Percentiles rank a stretch among this genome's conserved stretches.
These are phyloP conservation scores for Lathamus discolor DNA, from an alignment of 2,113 vertebrate genomes.

Conservation along the genomic window DNA sequence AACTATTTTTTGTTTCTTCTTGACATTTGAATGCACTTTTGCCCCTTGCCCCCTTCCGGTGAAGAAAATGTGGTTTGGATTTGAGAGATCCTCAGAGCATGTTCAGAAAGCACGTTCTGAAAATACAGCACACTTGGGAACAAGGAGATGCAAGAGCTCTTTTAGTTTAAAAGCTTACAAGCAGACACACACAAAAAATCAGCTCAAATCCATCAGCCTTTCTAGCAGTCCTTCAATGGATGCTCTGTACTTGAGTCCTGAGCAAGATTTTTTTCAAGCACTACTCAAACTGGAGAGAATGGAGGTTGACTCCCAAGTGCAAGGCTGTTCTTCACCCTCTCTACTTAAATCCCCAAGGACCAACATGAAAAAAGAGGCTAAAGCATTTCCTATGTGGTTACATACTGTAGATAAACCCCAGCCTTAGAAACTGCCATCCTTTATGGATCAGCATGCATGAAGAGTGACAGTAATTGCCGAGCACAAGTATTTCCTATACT, in stretches of 20 bases:
- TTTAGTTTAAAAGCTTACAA: neutral
- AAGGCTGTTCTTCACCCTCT: neutral
- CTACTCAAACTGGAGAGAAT: neutral
- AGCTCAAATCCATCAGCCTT: neutral
- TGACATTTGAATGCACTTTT: neutral
- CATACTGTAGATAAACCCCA: neutral
- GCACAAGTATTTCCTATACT: neutral
- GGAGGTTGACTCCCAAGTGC: neutral
- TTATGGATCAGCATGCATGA: neutral
- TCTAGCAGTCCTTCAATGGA: neutral
- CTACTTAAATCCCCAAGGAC: neutral
- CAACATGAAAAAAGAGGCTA: rapidly evolving
- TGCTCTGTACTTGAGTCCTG: neutral
- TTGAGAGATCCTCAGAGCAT: neutral
- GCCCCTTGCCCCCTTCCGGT: neutral
- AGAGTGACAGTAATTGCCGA: neutral
- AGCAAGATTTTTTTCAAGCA: neutral
- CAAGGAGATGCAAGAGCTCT: neutral
- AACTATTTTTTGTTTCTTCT: neutral
- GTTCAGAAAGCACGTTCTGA: neutral
- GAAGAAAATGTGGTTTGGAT: neutral
- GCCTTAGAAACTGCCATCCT: neutral
- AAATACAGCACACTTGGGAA: neutral
- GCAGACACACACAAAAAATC: neutral
- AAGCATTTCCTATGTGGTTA: neutral